These are phyloP conservation scores for Argyra leucocephala DNA, from an alignment of 2,888 invertebrate genomes.

Conservation along the genomic window DNA sequence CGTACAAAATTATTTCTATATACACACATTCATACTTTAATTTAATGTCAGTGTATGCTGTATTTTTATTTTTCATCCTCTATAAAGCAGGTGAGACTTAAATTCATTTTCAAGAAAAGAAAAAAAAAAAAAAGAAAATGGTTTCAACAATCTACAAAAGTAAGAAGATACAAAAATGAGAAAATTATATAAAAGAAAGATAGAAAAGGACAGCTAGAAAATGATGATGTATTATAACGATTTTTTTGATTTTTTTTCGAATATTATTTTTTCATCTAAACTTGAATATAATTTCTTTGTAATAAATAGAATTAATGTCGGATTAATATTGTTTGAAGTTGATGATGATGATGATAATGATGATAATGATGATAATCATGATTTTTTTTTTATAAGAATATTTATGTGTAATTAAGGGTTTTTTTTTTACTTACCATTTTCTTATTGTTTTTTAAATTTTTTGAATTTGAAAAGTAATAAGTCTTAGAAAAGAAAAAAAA, in stretches of 20 bases:
- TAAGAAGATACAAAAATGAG: not conserved
- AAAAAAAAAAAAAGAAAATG: not conserved
- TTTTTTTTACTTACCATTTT: not conserved
- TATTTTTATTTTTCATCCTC: too few species aligned
- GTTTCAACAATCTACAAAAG: not conserved
- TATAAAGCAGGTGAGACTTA: conserved; percentile 4
- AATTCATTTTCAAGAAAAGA: not conserved
- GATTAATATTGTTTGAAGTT: conserved; percentile 6
- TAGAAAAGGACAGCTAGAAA: not conserved
- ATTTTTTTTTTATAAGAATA: not conserved
- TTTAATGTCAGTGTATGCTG: not conserved
- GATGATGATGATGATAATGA: not conserved
- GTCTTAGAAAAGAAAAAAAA: too few species aligned
- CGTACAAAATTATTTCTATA: too few species aligned
- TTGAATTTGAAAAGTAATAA: too few species aligned
- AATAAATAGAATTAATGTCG: conserved; percentile 6
- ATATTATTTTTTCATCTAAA: not conserved
- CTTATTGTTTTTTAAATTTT: not conserved
- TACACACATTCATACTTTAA: not conserved
- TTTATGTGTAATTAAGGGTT: not conserved
- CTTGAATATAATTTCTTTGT: not conserved
- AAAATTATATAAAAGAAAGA: not conserved
- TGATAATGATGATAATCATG: too few species aligned
- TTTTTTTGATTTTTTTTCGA: not conserved
- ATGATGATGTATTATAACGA: conserved; percentile 6